phyloP scores from a whole-genome alignment of 2,113 vertebrate genomes.

The Falcunculus frontatus region DNA sequence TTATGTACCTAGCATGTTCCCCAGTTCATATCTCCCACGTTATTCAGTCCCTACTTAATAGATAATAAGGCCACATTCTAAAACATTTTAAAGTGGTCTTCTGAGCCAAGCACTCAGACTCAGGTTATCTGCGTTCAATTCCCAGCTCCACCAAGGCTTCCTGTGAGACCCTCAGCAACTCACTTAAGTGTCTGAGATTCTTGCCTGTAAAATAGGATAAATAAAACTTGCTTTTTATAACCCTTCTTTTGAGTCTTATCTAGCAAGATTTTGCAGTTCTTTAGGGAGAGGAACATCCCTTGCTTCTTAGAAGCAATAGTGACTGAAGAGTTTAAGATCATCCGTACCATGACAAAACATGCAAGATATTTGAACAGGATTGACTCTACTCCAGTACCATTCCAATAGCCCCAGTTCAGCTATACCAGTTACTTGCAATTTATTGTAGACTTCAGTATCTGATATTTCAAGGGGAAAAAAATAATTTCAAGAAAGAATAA shows the following conservation, averaged over 20 bases:
- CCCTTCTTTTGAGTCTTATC: background rate
- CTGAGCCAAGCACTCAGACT: background rate
- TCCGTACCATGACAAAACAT: background rate
- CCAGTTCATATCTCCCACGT: background rate
- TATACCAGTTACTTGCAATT: background rate
- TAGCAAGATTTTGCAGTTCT: background rate
- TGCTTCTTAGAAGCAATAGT: background rate
- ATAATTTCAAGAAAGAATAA: background rate
- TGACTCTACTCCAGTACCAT: background rate
- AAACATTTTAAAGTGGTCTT: conserved; percentile 20
- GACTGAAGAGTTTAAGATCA: background rate
- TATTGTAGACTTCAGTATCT: background rate
- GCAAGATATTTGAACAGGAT: background rate
- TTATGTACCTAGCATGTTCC: background rate
- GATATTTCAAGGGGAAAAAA: background rate
- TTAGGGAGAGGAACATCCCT: background rate
- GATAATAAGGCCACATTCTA: conserved; percentile 24
- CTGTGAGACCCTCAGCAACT: background rate
- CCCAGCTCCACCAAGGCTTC: conserved; percentile 33
- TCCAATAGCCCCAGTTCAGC: background rate
- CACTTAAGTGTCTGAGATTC: background rate
- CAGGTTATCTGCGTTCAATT: conserved; percentile 21
- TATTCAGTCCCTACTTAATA: background rate
- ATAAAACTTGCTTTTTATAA: background rate
- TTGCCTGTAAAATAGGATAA: conserved; percentile 13